Conservation (phyloP, 2,113 vertebrate species). For the Microcebus lehilahytsara region DNA sequence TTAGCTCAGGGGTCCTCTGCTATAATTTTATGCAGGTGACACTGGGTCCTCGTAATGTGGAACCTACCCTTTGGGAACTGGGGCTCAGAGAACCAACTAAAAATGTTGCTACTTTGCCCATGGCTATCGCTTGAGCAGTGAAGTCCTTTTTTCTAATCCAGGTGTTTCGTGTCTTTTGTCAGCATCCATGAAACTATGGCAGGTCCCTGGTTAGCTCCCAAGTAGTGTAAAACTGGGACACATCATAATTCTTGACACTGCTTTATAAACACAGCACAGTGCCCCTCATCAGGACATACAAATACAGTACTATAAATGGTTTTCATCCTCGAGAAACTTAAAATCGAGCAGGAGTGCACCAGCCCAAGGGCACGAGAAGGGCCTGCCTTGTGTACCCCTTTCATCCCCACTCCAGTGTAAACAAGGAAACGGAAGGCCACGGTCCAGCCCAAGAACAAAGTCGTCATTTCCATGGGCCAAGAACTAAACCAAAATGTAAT, state of each 20-base stretch:
- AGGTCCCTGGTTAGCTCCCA: not conserved
- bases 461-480: not conserved
- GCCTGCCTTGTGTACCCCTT: not conserved
- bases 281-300: not conserved
- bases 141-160: not conserved
- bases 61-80: not conserved
- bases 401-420: not conserved
- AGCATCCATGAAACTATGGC: no score
- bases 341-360: not conserved
- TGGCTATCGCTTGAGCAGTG: not conserved
- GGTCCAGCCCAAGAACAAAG: not conserved
- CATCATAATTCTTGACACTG: not conserved
- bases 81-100: not conserved
- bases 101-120: not conserved
- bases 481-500: not conserved
- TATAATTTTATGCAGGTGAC: not conserved
- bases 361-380: not conserved
- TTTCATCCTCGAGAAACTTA: not conserved
- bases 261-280: not conserved
- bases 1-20: not conserved
- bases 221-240: not conserved
- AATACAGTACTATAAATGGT: not conserved
- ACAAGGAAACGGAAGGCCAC: not conserved
- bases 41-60: no score
- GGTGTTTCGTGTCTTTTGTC: not conserved